A percentile compares a stretch with the other conserved stretches of the same genome.
Evolutionary conservation across 2,797 vertebrate species (phyloP).

Genomic region (Gambelia wislizenii): DNA sequence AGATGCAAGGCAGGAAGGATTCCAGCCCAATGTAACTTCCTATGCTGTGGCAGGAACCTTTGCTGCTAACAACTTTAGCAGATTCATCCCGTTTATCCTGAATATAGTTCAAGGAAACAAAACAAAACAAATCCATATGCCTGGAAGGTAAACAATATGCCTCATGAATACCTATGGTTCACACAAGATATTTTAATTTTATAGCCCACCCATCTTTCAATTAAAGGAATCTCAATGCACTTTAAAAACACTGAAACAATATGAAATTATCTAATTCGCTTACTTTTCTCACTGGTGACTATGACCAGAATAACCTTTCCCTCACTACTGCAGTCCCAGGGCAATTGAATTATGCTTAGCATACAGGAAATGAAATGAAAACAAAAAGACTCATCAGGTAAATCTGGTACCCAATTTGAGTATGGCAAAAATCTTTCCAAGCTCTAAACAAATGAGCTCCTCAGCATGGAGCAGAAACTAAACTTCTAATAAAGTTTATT

Average conservation of each 20-base stretch:
- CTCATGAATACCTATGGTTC: too few relatives aligned
- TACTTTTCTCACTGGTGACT: not conserved
- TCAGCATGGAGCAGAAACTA: not conserved
- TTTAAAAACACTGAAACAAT: not conserved
- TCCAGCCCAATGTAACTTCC: too few relatives aligned
- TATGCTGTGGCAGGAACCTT: too few relatives aligned
- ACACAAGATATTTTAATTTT: too few relatives aligned
- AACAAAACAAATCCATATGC: too few relatives aligned
- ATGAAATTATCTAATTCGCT: not conserved
- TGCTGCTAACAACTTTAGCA: too few relatives aligned
- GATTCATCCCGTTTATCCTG: too few relatives aligned
- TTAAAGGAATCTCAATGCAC: too few relatives aligned
- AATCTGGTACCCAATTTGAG: not conserved
- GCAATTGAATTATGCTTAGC: not conserved
- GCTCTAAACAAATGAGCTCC: not conserved
- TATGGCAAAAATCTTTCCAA: not conserved
- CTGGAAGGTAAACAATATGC: too few relatives aligned
- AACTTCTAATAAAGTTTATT: not conserved
- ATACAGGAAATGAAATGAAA: not conserved
- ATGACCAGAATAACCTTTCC: not conserved
- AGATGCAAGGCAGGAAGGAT: too few relatives aligned
- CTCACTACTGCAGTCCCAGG: not conserved
- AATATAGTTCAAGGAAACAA: too few relatives aligned
- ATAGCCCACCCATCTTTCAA: too few relatives aligned
- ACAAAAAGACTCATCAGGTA: not conserved